Evolutionary conservation across 2,888 invertebrate genomes (phyloP), one percentile per base, ranked within the genome.

Genomic region (Acholoe squamosa): DNA sequence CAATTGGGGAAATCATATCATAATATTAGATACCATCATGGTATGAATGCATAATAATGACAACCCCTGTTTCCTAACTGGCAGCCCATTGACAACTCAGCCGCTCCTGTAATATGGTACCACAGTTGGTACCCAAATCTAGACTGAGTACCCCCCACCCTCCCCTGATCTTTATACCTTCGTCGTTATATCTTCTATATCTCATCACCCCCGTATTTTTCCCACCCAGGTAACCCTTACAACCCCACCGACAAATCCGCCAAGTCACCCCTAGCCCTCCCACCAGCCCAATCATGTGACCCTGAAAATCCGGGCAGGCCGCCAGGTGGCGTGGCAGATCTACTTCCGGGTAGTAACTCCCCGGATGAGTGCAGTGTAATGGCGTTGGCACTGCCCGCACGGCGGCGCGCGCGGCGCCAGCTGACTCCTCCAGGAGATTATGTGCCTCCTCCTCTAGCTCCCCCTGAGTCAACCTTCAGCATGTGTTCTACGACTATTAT

Each of bases 291-390:
- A 28, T 71, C 71, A 28, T 5, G n/a, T 71, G 71, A 71, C 71
- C 71, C 71, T 16, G 71, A 71, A 71, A 71, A 71, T 71, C 25
- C 25, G 71, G 71, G 28, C 25, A 0, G 28, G 0, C 25, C 28
- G 71, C 71, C 71, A 71, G 71, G 71, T 71, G 71, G 71, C 71
- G 71, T 25, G 71, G 71, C 71, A 71, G 71, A 71, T 71, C 19
- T 71, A 71, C 71, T 71, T 71, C 71, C 71, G 71, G 71, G 28
- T 28, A 25, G 71, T 61, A 71, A 25, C 14, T 71, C 28, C 71
- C 71, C 71, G 71, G 71, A 71, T 71, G 71, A 71, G 71, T 28
- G 71, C 71, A 71, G 25, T 71, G 71, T 28, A 71, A 71, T 71
- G 71, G 25, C 28, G 71, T 71, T 71, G 71, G 71, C 71, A 71